Base-by-base conservation (phyloP, 2,888 invertebrate species). In the Clunio marinus region DNA sequence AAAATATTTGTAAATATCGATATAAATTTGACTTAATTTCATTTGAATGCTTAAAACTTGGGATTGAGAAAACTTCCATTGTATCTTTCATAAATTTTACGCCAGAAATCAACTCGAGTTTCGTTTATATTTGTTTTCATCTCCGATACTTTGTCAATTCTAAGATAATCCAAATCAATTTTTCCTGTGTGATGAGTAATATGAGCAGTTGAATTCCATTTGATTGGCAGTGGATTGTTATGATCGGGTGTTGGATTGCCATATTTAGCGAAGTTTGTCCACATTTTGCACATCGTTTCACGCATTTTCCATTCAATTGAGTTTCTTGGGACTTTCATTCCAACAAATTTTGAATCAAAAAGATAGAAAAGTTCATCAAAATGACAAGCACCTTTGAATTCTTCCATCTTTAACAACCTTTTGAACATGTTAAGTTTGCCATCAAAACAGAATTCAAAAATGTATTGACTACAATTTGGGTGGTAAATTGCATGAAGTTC, bases 221-320 rank as follows among this genome's bases (percentile, higher is more conserved):
- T 62, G 32, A 72, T 73, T 32, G 70, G 69, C 20, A 72, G 51
- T 15, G 24, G 0, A 1, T 71, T 65, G 10, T 68, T 70, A 17
- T 60, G 69, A 0, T 70, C 59, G 2, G 77, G 76, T 13, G 77
- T 76, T 0, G 80, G 80, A 65, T 78, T 75, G 65, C 83, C 81
- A 72, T 75, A 76, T 73, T 81, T 83, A 0, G 86, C 86, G 74
- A 87, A 87, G 72, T 86, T 85, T 0, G 84, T 81, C 86, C 87
- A 86, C 76, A 86, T 76, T 20, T 77, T 74, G n/a, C 81, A 77
- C 73, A 86, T 76, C 25, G 78, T 77, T 24, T 80, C 75, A 3
- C 81, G 76, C 7, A 83, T 77, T 22, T 71, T 70, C 37, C 71
- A 72, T 70, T 77, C 74, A 0, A 73, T 70, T 4, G 73, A 68